A percentile compares a stretch with the other conserved stretches of the same genome.
Evolutionary conservation across 30 jellyfish, hydroid and myxozoan species (phyloP).

Genomic region (Hydractinia symbiolongicarpus): DNA sequence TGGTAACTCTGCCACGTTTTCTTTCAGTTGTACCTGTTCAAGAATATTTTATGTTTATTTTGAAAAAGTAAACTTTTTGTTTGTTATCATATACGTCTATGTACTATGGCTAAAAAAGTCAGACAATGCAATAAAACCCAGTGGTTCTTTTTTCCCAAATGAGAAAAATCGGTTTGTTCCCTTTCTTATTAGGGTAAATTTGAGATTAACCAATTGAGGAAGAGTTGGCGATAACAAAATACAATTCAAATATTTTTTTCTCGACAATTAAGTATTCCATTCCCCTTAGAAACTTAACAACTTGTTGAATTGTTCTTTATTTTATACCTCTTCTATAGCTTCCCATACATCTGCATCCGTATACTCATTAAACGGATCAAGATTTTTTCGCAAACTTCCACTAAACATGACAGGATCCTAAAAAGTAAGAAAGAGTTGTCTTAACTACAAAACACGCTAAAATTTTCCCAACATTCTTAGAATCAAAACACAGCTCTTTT

Average conservation of each 20-base stretch:
- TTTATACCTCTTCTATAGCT: constrained; percentile 75
- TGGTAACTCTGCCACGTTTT: constrained; percentile 43
- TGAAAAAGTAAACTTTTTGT: not conserved
- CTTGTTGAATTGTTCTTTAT: not conserved
- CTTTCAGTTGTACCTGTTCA: constrained; percentile 64
- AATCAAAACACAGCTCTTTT: too few species aligned
- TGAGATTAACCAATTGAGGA: too few species aligned
- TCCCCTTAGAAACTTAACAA: too few species aligned
- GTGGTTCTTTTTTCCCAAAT: too few species aligned
- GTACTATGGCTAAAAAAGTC: not conserved
- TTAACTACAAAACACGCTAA: too few species aligned
- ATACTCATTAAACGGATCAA: constrained; percentile 63
- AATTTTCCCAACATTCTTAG: too few species aligned
- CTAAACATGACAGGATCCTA: constrained; percentile 87
- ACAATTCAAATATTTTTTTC: too few species aligned
- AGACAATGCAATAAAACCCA: too few species aligned
- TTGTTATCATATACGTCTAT: not conserved
- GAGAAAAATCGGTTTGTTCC: too few species aligned
- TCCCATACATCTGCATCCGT: constrained; percentile 82
- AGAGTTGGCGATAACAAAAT: too few species aligned
- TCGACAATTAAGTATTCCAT: too few species aligned
- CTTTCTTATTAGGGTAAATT: too few species aligned
- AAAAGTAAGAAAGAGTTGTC: constrained; percentile 4
- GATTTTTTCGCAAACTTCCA: constrained; percentile 69
- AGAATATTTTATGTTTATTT: not conserved